Evolutionary conservation across 2,888 invertebrate genomes (phyloP).

Genomic region (Orchesellides sinensis): DNA sequence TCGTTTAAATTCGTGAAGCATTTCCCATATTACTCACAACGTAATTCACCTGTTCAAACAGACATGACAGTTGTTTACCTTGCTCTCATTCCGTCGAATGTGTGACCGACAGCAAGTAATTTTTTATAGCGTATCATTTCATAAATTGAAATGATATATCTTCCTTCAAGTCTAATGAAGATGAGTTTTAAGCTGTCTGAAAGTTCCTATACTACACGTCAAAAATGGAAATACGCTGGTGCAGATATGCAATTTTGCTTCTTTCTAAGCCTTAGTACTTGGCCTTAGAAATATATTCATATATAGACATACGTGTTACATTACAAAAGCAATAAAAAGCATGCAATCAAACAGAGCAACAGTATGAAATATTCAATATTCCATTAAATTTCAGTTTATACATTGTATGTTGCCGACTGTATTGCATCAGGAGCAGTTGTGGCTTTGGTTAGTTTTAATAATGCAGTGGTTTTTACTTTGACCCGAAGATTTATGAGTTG

Average conservation of each 20-base stretch:
- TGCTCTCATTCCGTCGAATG: conserved; percentile 38
- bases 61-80: not conserved
- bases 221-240: conserved; percentile 14
- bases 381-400: conserved; percentile 13
- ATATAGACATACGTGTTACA: not conserved
- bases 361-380: not conserved
- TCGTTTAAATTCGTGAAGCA: no score
- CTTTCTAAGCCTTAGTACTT: conserved; percentile 16
- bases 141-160: conserved; percentile 31
- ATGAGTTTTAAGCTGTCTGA: conserved; percentile 40
- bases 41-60: no score
- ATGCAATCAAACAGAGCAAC: not conserved
- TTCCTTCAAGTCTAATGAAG: conserved; percentile 16
- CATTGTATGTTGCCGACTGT: no score
- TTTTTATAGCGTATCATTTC: conserved; percentile 36
- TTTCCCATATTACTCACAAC: no score
- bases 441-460: not conserved
- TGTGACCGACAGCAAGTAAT: conserved; percentile 22
- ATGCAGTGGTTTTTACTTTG: not conserved
- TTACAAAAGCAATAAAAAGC: not conserved
- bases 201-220: conserved; percentile 28
- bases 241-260: not conserved
- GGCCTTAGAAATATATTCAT: not conserved
- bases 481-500: conserved; percentile 52
- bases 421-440: no score